Percentiles rank a stretch among this genome's conserved stretches.
phyloP scores from a whole-genome alignment of 2,113 vertebrate species.

The Salvelinus alpinus region DNA sequence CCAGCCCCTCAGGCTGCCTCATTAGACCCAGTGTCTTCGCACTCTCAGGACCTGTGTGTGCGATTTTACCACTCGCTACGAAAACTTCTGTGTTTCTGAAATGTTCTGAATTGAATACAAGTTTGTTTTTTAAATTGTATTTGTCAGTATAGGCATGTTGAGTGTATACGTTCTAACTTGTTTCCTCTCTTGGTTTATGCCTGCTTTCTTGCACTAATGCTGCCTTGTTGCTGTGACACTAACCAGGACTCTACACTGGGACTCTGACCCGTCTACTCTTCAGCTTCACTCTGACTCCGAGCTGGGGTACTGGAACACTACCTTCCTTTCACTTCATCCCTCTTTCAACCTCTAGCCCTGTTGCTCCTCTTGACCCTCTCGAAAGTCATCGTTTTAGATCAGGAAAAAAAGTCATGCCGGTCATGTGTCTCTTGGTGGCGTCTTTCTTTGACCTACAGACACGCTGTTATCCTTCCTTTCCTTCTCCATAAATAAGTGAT shows the following conservation, averaged over 20 bases:
- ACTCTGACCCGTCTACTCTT: slow-evolving; percentile 99
- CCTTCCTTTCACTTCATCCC: slow-evolving; percentile 57
- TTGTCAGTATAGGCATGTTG: slow-evolving; percentile 55
- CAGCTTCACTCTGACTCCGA: slow-evolving; percentile 99
- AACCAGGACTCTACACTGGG: slow-evolving; percentile 99
- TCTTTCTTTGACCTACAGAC: slow-evolving; percentile 14
- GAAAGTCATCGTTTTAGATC: slow-evolving; percentile 41
- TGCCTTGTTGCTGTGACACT: slow-evolving; percentile 91
- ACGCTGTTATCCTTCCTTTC: not conserved
- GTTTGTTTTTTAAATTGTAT: slow-evolving; percentile 15
- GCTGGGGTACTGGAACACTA: slow-evolving; percentile 97
- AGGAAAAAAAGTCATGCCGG: not conserved
- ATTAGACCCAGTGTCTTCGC: slow-evolving; percentile 42
- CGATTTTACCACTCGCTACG: not conserved
- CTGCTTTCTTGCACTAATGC: slow-evolving; percentile 88
- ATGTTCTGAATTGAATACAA: not conserved
- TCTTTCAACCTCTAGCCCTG: slow-evolving; percentile 61
- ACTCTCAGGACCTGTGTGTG: slow-evolving; percentile 30
- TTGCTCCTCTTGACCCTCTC: slow-evolving; percentile 55
- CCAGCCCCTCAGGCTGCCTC: slow-evolving; percentile 41
- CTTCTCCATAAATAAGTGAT: slow-evolving; percentile 3
- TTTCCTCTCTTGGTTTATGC: slow-evolving; percentile 66
- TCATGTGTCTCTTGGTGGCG: slow-evolving; percentile 20
- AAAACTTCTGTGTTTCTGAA: not conserved
- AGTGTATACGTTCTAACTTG: slow-evolving; percentile 46